Percentiles rank a stretch among this genome's conserved stretches.
phyloP scores from a whole-genome alignment of 2,797 vertebrate species.

The Clarias fuscus region DNA sequence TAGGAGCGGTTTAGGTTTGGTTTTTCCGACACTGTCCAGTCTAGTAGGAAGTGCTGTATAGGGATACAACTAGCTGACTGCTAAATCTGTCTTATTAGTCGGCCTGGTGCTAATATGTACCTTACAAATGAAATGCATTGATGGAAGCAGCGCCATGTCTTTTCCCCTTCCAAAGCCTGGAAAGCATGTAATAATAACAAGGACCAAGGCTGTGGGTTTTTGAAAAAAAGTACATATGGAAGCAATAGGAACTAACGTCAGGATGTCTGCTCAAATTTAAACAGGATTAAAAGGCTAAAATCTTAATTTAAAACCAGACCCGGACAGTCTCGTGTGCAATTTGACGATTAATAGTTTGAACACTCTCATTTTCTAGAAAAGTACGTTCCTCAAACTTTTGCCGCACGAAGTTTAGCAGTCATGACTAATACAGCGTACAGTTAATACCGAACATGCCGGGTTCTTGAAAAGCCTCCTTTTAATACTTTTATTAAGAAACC shows the following conservation, averaged over 20 bases:
- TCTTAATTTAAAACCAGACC: neutral
- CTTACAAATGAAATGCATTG: neutral
- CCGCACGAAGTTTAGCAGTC: neutral
- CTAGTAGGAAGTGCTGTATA: neutral
- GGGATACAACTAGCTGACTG: neutral
- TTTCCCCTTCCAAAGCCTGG: conserved; percentile 21
- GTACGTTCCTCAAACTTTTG: neutral
- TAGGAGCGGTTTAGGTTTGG: neutral
- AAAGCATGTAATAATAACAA: conserved; percentile 33
- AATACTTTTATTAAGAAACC: conserved; percentile 40
- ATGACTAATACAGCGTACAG: neutral
- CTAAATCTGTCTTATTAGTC: conserved; percentile 7
- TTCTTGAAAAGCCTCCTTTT: conserved; percentile 3
- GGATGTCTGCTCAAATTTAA: conserved; percentile 23
- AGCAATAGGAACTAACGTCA: conserved; percentile 27
- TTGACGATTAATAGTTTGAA: conserved; percentile 8
- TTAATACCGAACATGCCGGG: conserved; percentile 7
- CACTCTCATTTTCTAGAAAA: neutral
- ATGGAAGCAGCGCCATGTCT: neutral
- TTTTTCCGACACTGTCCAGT: neutral
- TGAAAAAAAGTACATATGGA: conserved; percentile 39
- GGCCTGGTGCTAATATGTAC: neutral
- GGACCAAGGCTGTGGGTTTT: conserved; percentile 7
- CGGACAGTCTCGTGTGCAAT: neutral
- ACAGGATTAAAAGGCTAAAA: conserved; percentile 4